Evolutionary conservation across 2,113 vertebrate genomes (phyloP), one percentile per base, ranked within the genome.

Genomic region (Myxocyprinus asiaticus): DNA sequence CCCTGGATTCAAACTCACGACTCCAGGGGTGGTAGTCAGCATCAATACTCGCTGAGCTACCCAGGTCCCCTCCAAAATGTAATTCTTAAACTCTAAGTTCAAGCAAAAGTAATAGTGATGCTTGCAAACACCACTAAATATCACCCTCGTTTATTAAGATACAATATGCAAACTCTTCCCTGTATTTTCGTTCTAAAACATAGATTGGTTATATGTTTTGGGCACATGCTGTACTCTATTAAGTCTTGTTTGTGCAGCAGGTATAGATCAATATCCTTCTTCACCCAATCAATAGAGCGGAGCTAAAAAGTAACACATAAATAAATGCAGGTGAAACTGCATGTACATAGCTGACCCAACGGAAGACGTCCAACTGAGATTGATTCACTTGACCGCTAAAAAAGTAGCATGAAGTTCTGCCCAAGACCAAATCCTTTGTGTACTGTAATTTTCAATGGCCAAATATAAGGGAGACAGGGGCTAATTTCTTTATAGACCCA

Each of bases 161-260:
- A 33, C 22, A 33, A 33, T 33, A 1, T 33, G 22, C 22, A 33
- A 33, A 33, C 22, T 33, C 33, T 53, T 6, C 14, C 22, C 33
- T 70, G 17, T 70, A 55, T 33, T 56, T 42, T 10, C 3, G 12
- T 14, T 70, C 3, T 15, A 9, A 69, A 64, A 55, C 33, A 76
- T n/a, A 8, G 7, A 43, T 51, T 51, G 45, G 66, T 14, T 68
- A 15, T 0, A 4, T 42, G 63, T 73, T 62, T 3, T 9, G 8
- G 0, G 55, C 22, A 22, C 45, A 45, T 67, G 11, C 55, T 67
- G 76, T 55, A 11, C 62, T 62, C 53, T 53, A 73, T 82, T 73
- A 73, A 56, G 72, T 53, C 45, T 65, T n/a, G 76, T 78, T 78
- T 82, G 69, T 47, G 68, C 15, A 82, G 67, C 53, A 61, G 53